Evolutionary conservation across 2,888 invertebrate genomes (phyloP).

Genomic region (Drosophila mayaguana): DNA sequence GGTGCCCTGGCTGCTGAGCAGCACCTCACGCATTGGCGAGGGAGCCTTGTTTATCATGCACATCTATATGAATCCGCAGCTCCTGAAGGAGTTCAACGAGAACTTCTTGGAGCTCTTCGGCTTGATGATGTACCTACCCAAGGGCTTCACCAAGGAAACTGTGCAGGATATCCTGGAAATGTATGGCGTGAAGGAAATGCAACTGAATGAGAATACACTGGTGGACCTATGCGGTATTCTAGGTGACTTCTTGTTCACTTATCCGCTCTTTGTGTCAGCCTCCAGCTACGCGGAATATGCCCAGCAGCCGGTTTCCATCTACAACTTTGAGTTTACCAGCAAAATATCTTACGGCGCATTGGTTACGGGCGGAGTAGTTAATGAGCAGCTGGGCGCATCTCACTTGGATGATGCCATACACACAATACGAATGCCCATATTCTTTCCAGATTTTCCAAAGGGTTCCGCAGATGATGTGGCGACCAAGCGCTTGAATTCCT

Average conservation of each 20-base stretch:
- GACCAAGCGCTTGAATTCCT: constrained; percentile 81
- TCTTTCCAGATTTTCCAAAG: constrained; percentile 77
- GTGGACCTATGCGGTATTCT: constrained; percentile 78
- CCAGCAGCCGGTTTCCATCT: constrained; percentile 83
- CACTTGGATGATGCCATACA: constrained; percentile 87
- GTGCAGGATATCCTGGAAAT: constrained; percentile 44
- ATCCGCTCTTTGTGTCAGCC: constrained; percentile 83
- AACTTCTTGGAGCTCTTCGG: constrained; percentile 64
- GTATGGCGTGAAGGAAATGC: constrained; percentile 46
- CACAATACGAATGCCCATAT: constrained; percentile 84
- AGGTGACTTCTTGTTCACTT: constrained; percentile 85
- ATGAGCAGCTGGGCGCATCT: constrained; percentile 73
- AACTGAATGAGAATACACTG: constrained; percentile 61
- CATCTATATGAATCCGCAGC: constrained; percentile 41
- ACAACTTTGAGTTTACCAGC: constrained; percentile 85
- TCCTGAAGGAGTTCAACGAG: constrained; percentile 67
- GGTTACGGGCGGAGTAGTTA: constrained; percentile 38
- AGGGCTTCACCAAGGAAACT: neutral
- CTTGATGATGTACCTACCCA: constrained; percentile 54
- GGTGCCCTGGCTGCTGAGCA: constrained; percentile 85
- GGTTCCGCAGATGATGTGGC: constrained; percentile 81
- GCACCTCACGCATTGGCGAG: constrained; percentile 84
- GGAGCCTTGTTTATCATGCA: constrained; percentile 84
- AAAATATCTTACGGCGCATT: constrained; percentile 77
- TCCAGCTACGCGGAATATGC: constrained; percentile 45